A percentile compares a stretch with the other conserved stretches of the same genome.
These are phyloP conservation scores for Varanus salvator DNA, from an alignment of 2,113 vertebrate species.

Conservation along the genomic window DNA sequence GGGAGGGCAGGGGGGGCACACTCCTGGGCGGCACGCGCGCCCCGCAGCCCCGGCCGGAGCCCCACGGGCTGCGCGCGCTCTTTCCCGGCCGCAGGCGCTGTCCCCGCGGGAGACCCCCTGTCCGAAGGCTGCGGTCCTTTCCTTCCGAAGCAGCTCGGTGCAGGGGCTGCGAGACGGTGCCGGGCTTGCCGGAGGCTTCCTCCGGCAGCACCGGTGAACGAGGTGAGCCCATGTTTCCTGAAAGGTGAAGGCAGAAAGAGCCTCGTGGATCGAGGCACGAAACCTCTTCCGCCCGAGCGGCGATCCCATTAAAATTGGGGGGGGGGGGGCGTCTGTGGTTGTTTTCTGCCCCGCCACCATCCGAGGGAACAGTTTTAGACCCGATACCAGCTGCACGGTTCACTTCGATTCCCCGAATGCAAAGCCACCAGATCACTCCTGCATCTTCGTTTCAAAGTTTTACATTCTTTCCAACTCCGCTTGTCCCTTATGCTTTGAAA, in stretches of 20 bases:
- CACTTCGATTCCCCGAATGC: not conserved
- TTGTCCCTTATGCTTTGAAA: not conserved
- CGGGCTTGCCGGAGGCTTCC: not conserved
- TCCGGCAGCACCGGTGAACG: too few species aligned
- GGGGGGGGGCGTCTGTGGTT: not conserved
- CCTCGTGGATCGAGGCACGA: not conserved
- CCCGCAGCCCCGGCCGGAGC: too few species aligned
- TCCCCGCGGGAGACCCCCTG: not conserved
- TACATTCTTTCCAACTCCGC: not conserved
- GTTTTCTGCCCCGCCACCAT: not conserved
- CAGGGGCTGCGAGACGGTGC: not conserved
- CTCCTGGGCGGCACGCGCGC: not conserved
- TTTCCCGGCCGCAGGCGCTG: not conserved
- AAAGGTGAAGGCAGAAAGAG: not conserved
- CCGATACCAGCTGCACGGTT: not conserved
- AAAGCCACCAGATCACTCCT: not conserved
- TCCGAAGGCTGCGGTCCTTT: not conserved
- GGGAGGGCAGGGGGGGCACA: not conserved
- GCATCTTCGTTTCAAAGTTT: not conserved
- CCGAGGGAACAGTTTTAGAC: not conserved
- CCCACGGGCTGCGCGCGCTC: not conserved
- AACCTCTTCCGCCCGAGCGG: not conserved
- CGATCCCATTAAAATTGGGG: too few species aligned
- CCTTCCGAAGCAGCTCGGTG: slow-evolving; percentile 28
- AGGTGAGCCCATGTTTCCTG: too few species aligned